These are phyloP conservation scores for Ptiloglossa arizonensis DNA, from an alignment of 1,140 invertebrate genomes.

Conservation along the genomic window DNA sequence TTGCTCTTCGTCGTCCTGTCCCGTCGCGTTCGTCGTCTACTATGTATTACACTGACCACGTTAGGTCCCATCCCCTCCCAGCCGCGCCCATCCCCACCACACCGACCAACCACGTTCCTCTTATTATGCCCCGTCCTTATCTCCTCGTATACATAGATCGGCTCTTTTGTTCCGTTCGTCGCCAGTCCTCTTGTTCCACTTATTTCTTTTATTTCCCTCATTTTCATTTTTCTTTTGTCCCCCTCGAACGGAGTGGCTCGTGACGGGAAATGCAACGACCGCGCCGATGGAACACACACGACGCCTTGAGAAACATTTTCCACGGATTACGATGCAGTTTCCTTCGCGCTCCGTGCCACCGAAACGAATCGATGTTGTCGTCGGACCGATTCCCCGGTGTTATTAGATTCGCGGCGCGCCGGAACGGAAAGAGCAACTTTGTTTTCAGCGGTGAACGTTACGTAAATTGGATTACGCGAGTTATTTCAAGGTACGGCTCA, in stretches of 20 bases:
- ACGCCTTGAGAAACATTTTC: not conserved
- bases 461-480: no score
- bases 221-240: constrained; percentile 30
- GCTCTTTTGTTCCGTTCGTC: not conserved
- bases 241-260: no score
- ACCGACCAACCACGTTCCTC: not conserved
- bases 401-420: no score
- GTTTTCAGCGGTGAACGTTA: no score
- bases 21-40: not conserved
- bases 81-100: no score
- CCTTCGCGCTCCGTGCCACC: not conserved
- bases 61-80: not conserved
- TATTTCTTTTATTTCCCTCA: constrained; percentile 11
- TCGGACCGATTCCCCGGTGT: no score
- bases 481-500: no score
- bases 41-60: not conserved
- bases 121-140: constrained; percentile 17
- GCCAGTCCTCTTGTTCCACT: constrained; percentile 19
- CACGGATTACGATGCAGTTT: not conserved
- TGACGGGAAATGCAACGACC: constrained; percentile 27
- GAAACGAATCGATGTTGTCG: not conserved
- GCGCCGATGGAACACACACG: constrained; percentile 20
- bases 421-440: no score
- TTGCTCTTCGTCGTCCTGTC: constrained; percentile 1
- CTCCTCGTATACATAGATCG: not conserved